Evolutionary conservation across 2,113 vertebrate genomes (phyloP), one percentile per base, ranked within the genome.

Genomic region (Lipotes vexillifer): DNA sequence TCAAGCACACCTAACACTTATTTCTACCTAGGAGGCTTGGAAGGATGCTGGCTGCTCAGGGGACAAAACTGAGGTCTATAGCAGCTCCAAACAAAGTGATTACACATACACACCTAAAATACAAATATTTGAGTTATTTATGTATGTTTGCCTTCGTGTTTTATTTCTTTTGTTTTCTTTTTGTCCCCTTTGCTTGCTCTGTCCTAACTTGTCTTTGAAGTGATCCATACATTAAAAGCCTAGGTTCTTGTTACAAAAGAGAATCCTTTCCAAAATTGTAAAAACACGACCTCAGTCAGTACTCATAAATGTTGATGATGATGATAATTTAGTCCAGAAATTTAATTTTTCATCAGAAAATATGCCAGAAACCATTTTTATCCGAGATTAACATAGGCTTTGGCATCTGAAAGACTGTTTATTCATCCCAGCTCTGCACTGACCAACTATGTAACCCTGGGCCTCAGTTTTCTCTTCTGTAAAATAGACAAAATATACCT

Each of bases 1-100:
- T 31, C 80, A 97, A 97, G 44, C 91, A 93, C 38, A 91, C 38
- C 80, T 96, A 38, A 38, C 75, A 75, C 88, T 97, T 57, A 75
- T 85, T 95, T 93, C 82, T 59, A 97, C 69, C 95, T 92, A 49
- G 57, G 65, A 96, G 78, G n/a, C 63, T 69, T 72, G 46, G 17
- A 44, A 81, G 41, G 18, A 74, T 21, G 41, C 18, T 91, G n/a
- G 10, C 78, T 65, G 55, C 31, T 74, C 18, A 6, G 31, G 74
- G 63, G 61, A 74, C 29, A 17, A 15, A 71, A 75, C 8, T 46
- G n/a, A 77, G 59, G 3, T 65, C 44, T 38, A 13, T 7, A 36
- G 36, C 14, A 31, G 72, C 41, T 93, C 65, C 41, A 85, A 49
- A 90, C 41, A 81, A 55, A 90, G 36, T 3, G 14, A 89, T 57